These are phyloP conservation scores for Aplysina aerophoba DNA, from an alignment of 37 sponge, comb jelly and placozoan genomes.

Conservation along the genomic window DNA sequence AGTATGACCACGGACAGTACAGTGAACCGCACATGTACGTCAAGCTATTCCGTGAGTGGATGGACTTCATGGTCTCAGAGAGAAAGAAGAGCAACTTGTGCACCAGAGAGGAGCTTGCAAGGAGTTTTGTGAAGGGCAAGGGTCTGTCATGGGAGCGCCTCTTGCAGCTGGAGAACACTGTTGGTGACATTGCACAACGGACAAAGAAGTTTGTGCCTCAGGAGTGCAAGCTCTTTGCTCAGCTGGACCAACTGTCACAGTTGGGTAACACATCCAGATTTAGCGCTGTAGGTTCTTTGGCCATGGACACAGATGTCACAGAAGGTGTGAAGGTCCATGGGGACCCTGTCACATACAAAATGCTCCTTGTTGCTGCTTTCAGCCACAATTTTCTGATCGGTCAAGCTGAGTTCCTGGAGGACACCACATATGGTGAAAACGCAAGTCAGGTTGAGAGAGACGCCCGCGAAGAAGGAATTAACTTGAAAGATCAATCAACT, in stretches of 20 bases:
- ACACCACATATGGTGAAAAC: neutral
- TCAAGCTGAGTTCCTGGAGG: conserved; percentile 5
- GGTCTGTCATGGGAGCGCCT: conserved; percentile 51
- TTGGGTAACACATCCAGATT: neutral
- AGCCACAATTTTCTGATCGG: conserved; percentile 45
- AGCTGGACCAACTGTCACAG: conserved; percentile 26
- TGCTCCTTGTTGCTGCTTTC: conserved; percentile 60
- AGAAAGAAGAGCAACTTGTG: no score
- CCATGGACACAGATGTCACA: neutral
- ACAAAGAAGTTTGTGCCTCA: conserved; percentile 30
- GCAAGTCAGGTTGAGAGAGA: neutral
- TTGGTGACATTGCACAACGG: conserved; percentile 50
- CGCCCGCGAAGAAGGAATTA: neutral
- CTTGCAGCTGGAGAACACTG: conserved; percentile 46
- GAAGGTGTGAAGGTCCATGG: conserved; percentile 29
- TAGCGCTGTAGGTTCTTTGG: neutral
- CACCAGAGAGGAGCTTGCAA: neutral
- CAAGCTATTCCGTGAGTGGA: conserved; percentile 62
- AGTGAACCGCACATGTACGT: conserved; percentile 63
- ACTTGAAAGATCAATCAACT: neutral
- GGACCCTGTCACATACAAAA: conserved; percentile 31
- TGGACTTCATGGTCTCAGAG: neutral
- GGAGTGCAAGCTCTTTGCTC: neutral
- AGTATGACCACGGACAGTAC: conserved; percentile 49
- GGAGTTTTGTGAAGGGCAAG: neutral